phyloP scores from a whole-genome alignment of 1,140 invertebrate species.

The Drosophila sucinea region DNA sequence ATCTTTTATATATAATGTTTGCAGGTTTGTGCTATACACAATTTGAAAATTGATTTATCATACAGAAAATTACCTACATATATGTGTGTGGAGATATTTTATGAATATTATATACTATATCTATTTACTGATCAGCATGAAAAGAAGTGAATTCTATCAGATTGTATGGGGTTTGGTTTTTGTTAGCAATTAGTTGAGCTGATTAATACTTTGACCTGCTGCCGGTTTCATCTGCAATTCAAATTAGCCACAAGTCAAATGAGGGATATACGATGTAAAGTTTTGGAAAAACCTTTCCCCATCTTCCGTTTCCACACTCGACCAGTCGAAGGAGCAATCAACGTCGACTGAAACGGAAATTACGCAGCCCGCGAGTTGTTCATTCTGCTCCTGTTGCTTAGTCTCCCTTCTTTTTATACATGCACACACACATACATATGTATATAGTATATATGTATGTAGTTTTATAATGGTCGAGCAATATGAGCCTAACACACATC shows the following conservation, averaged over 20 bases:
- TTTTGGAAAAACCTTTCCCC: neutral
- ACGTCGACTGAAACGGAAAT: slow-evolving; percentile 40
- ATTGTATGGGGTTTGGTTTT: neutral
- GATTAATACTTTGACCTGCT: slow-evolving; percentile 15
- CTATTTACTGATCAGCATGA: too few relatives aligned
- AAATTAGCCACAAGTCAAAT: slow-evolving; percentile 7
- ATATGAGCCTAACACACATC: slow-evolving; percentile 21
- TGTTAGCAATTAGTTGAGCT: slow-evolving; percentile 13
- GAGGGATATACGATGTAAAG: slow-evolving; percentile 3
- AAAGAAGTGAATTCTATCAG: too few relatives aligned
- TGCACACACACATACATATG: neutral
- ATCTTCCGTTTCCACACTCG: neutral
- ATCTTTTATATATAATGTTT: too few relatives aligned
- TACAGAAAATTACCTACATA: too few relatives aligned
- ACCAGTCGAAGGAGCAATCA: slow-evolving; percentile 28
- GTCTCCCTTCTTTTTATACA: neutral
- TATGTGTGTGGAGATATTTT: too few relatives aligned
- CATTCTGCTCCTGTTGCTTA: slow-evolving; percentile 3
- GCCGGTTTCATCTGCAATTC: slow-evolving; percentile 15
- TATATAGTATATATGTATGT: slow-evolving; percentile 30
- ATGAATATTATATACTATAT: too few relatives aligned
- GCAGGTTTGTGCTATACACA: too few relatives aligned
- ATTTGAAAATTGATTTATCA: too few relatives aligned
- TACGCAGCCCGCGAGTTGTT: slow-evolving; percentile 34
- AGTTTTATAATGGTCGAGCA: slow-evolving; percentile 59